These are phyloP conservation scores for Nemurella pictetii DNA, from an alignment of 2,888 invertebrate genomes.

Conservation along the genomic window DNA sequence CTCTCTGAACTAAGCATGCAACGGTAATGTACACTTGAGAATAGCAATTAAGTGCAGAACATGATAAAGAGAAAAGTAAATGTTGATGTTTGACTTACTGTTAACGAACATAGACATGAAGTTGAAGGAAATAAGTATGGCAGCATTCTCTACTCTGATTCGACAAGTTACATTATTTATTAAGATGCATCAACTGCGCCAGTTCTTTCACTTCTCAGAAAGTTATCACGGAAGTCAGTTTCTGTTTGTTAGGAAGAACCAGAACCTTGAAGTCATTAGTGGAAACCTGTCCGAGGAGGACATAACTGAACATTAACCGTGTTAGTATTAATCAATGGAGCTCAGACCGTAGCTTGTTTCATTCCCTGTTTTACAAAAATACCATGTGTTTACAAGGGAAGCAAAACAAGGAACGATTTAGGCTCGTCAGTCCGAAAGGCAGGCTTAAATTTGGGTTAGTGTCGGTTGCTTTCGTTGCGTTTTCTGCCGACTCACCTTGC, in stretches of 20 bases:
- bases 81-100: neutral
- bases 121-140: neutral
- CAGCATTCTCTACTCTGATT: neutral
- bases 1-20: neutral
- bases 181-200: neutral
- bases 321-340: too few species aligned
- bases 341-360: too few species aligned
- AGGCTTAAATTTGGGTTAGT: neutral
- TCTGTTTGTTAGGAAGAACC: neutral
- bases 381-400: neutral
- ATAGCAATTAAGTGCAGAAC: neutral
- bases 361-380: too few species aligned
- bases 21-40: neutral
- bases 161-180: neutral
- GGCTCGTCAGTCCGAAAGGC: neutral
- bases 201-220: neutral
- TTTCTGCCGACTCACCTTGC: slow-evolving; percentile 68
- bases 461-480: neutral
- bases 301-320: too few species aligned
- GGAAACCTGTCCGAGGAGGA: neutral
- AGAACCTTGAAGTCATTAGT: neutral
- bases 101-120: neutral
- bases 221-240: neutral
- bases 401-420: neutral
- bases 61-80: neutral